A percentile compares a stretch with the other conserved stretches of the same genome.
These are phyloP conservation scores for Allenopithecus nigroviridis DNA, from an alignment of 2,797 vertebrate genomes.

Conservation along the genomic window DNA sequence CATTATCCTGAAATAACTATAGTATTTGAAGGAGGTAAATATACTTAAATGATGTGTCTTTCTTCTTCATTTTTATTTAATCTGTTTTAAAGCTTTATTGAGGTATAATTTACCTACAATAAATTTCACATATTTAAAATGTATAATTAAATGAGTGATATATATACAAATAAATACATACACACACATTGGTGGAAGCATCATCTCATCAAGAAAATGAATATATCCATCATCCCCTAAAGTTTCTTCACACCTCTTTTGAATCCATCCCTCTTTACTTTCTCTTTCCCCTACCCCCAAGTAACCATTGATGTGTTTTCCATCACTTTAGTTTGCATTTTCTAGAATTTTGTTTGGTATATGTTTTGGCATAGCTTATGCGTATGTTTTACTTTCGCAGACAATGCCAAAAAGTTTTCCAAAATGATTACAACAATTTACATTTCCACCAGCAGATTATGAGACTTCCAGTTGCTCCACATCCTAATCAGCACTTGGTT, in stretches of 20 bases:
- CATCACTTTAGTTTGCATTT: neutral
- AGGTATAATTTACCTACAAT: neutral
- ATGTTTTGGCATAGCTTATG: neutral
- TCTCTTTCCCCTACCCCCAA: neutral
- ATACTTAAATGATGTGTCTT: neutral
- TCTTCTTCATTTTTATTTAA: conserved; percentile 42
- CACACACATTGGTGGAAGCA: neutral
- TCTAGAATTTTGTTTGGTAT: neutral
- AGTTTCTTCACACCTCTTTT: neutral
- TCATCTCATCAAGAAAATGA: neutral
- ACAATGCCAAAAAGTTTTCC: neutral
- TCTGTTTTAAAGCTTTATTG: conserved; percentile 32
- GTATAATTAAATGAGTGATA: conserved; percentile 29
- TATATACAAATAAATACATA: too few relatives aligned
- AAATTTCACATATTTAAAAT: conserved; percentile 31
- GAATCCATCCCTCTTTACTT: neutral
- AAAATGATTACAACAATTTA: neutral
- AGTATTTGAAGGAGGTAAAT: conserved; percentile 6
- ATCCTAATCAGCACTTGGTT: neutral
- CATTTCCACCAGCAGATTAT: neutral
- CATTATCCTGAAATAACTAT: neutral
- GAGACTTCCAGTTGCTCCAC: neutral
- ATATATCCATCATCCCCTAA: neutral
- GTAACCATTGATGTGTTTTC: neutral
- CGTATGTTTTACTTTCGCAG: neutral